Evolutionary conservation across 2,888 invertebrate species (phyloP), one percentile per base, ranked within the genome.

Genomic region (Pyrochroa serraticornis): DNA sequence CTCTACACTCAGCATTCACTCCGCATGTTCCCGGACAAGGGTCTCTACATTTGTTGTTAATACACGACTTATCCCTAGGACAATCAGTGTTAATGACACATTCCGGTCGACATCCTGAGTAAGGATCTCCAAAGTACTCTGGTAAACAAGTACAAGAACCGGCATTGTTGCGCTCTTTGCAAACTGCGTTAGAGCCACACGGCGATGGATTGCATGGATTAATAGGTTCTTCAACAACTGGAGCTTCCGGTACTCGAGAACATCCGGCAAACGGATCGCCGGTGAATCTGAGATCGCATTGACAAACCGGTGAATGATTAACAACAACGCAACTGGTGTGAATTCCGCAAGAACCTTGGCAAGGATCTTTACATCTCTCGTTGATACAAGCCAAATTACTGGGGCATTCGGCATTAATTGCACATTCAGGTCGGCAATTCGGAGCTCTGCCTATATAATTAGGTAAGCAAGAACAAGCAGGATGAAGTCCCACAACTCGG

Each of bases 251-350:
- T 6, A 70, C 54, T 6, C 52, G 34, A 10, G 77, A 76, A 72
- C 91, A 93, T 71, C 90, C 91, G 67, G 86, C 86, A 80, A 93
- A 93, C 62, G 94, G 93, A 84, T 94, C 90, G 38, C 94, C 94
- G 6, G 88, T 88, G 77, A 88, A 92, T 66, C 91, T 91, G 54
- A 86, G 84, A 68, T 87, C 82, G 75, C 95, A 95, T 65, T 87
- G 88, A 75, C 95, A 95, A 63, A 90, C 82, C 8, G 94, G 92
- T 74, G 89, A 88, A 78, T 95, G 94, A 75, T 91, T 90, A 66
- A 91, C 85, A 62, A 93, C 93, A 68, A 84, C 83, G 76, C 94
- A 95, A 68, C 85, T 85, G 5, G 93, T 87, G 70, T 89, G 87
- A 41, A 84, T 80, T 13, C 94, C 93, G 75, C 94, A 94, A 45